Evolutionary conservation across 2,888 invertebrate species (phyloP), one percentile per base, ranked within the genome.

Genomic region (Drosophila anceps): DNA sequence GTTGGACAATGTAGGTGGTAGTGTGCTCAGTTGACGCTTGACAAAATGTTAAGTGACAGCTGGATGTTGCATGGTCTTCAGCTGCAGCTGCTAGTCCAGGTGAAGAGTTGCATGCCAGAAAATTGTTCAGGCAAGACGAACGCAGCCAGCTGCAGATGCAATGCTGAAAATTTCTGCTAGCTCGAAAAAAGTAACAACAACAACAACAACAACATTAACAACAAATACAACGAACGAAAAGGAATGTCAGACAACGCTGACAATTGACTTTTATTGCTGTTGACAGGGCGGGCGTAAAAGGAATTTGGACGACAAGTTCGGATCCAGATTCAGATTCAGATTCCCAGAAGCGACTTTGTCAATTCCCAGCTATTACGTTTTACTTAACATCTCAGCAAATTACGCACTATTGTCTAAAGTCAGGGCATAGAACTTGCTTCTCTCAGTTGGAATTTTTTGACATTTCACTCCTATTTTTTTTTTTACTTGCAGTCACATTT

Each of bases 251-350:
- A 72, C 76, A 82, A 69, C 76, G 71, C 75, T 77, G 87, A 89
- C 89, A 85, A 89, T 85, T 81, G 85, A 85, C 87, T 86, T 88
- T 85, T 89, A 85, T 89, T 88, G 84, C 89, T 74, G 79, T 59
- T 81, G 89, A 89, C 81, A 81, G 73, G 65, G 51, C 51, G 53
- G 35, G 9, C 33, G 43, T 27, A 18, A 27, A 33, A 12, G 20
- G 58, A 48, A 41, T 55, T 46, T n/a, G 35, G 55, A 27, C 35
- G 35, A 46, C 46, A 37, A 58, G 57, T 43, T 62, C 48, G 39
- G 59, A 71, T 51, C 48, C 53, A 37, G 53, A 53, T 27, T 6
- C 54, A 39, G 24, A 39, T 54, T 20, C 66, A 43, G 66, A 37
- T 65, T 51, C 39, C 8, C 71, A 69, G 27, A 59, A 57, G 74